These are phyloP conservation scores for Daboia siamensis DNA, from an alignment of 2,113 vertebrate genomes.

Conservation along the genomic window DNA sequence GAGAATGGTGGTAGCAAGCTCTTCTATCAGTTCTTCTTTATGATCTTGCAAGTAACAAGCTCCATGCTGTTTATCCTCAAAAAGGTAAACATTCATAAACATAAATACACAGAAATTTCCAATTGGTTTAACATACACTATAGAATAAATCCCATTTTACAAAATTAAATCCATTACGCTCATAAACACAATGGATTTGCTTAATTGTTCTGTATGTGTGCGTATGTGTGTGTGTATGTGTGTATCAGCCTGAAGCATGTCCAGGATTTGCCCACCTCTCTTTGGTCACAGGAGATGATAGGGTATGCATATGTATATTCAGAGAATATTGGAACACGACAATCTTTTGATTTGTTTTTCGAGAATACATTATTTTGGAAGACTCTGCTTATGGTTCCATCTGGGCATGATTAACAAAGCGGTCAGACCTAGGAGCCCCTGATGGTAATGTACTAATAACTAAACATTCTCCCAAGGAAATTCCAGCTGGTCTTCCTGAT, in stretches of 20 bases:
- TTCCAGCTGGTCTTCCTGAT: neutral
- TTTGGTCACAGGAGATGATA: neutral
- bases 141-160: neutral
- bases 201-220: neutral
- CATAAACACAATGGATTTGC: neutral
- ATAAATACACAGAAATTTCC: neutral
- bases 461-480: neutral
- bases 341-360: neutral
- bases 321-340: neutral
- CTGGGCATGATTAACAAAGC: too few species aligned
- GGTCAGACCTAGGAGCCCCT: too few species aligned
- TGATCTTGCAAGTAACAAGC: conserved; percentile 91
- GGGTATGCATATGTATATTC: neutral
- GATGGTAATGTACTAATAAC: neutral
- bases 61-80: conserved; percentile 95
- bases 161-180: neutral
- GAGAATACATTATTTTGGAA: neutral
- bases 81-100: conserved; percentile 26
- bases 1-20: conserved; percentile 91
- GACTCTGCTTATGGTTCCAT: neutral
- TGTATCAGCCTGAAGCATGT: neutral
- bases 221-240: neutral
- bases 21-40: conserved; percentile 94
- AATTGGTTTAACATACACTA: fast-evolving
- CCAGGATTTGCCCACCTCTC: neutral